These are phyloP conservation scores for Danio albolineatus DNA, from an alignment of 2,797 vertebrate species.

Conservation along the genomic window DNA sequence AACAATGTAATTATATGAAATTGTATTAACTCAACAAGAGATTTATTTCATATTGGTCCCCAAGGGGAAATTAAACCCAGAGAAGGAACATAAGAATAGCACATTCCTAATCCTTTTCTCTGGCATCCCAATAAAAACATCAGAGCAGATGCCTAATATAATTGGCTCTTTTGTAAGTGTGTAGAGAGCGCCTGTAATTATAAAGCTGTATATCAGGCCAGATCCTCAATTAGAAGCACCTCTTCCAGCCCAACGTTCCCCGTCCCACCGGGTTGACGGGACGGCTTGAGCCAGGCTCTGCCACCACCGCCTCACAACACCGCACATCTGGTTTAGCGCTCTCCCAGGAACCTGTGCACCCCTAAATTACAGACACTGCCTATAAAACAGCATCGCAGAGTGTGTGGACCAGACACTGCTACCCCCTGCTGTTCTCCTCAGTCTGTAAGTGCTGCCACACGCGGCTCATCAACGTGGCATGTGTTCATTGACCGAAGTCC, in stretches of 20 bases:
- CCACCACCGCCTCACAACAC: conserved; percentile 60
- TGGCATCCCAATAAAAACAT: conserved; percentile 68
- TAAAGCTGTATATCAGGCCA: conserved; percentile 73
- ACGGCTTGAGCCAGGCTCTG: conserved; percentile 51
- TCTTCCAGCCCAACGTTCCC: conserved; percentile 28
- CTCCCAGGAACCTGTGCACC: conserved; percentile 70
- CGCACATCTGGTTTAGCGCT: conserved; percentile 78
- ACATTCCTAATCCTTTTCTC: conserved; percentile 72
- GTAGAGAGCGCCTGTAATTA: conserved; percentile 73
- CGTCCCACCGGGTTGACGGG: conserved; percentile 44
- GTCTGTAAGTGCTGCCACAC: not conserved
- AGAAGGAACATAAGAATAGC: conserved; percentile 57
- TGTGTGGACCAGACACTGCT: conserved; percentile 60
- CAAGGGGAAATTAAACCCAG: conserved; percentile 4
- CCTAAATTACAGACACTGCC: conserved; percentile 79
- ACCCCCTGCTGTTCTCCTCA: conserved; percentile 66
- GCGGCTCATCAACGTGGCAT: conserved; percentile 20
- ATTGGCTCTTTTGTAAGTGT: conserved; percentile 67
- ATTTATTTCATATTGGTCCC: not conserved
- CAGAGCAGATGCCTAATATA: conserved; percentile 70
- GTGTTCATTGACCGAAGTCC: not conserved
- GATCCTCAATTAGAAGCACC: conserved; percentile 73
- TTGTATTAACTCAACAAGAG: not conserved
- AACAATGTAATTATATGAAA: too few species aligned
- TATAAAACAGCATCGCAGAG: conserved; percentile 70